phyloP scores from a whole-genome alignment of 2,888 invertebrate genomes.

The Myathropa florea region DNA sequence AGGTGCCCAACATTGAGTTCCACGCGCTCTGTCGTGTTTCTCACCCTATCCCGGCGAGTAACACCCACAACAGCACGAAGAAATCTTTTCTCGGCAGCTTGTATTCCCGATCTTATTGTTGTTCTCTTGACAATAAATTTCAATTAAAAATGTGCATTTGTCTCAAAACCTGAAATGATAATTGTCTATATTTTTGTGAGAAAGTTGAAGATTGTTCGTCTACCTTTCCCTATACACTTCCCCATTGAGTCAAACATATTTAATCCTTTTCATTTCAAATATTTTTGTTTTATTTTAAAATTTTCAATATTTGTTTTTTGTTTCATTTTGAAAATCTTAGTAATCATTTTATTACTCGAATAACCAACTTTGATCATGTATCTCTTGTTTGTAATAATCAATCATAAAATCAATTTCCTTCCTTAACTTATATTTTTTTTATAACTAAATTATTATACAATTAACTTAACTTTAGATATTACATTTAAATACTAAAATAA shows the following conservation, averaged over 20 bases:
- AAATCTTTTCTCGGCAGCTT: too few species aligned
- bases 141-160: too few species aligned
- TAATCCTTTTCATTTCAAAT: neutral
- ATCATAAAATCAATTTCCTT: constrained; percentile 72
- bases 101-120: too few species aligned
- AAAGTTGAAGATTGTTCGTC: too few species aligned
- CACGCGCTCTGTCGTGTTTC: too few species aligned
- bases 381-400: constrained; percentile 58
- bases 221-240: too few species aligned
- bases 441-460: constrained; percentile 66
- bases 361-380: constrained; percentile 47
- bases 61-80: too few species aligned
- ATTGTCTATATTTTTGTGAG: too few species aligned
- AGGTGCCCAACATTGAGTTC: too few species aligned
- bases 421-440: constrained; percentile 60
- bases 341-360: constrained; percentile 52
- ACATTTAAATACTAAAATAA: constrained; percentile 69
- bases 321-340: constrained; percentile 29
- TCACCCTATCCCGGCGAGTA: too few species aligned
- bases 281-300: constrained; percentile 48
- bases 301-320: constrained; percentile 41
- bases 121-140: too few species aligned
- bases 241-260: neutral
- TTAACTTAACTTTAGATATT: constrained; percentile 57
- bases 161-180: too few species aligned